Percentiles rank a stretch among this genome's conserved stretches.
phyloP scores from a whole-genome alignment of 1,140 invertebrate species.

The Drosophila seguyi region DNA sequence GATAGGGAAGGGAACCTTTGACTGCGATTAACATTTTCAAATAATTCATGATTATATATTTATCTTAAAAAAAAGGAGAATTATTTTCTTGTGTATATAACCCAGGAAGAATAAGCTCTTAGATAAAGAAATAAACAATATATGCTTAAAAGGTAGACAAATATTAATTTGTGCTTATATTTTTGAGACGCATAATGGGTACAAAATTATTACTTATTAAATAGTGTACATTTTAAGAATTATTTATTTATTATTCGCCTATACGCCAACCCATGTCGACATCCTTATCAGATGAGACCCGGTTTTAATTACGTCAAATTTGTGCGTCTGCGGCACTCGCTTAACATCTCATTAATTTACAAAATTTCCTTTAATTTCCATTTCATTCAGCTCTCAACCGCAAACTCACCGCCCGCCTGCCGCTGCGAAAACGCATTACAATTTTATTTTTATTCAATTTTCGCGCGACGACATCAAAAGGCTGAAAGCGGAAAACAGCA shows the following conservation, averaged over 20 bases:
- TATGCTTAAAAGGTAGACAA: too few relatives aligned
- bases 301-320: constrained; percentile 21
- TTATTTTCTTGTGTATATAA: background rate
- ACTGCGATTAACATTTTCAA: background rate
- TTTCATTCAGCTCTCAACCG: constrained; percentile 37
- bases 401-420: constrained; percentile 25
- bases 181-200: background rate
- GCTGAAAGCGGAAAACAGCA: constrained; percentile 30
- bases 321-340: constrained; percentile 11
- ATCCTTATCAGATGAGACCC: background rate
- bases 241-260: too few relatives aligned
- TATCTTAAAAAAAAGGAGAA: background rate
- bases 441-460: constrained; percentile 77
- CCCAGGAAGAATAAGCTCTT: too few relatives aligned
- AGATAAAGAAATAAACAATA: background rate
- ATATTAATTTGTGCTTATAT: background rate
- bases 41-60: background rate
- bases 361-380: constrained; percentile 43
- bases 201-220: background rate
- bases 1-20: too few relatives aligned
- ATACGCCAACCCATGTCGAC: background rate
- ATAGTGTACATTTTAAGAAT: background rate
- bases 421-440: constrained; percentile 44
- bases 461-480: constrained; percentile 63
- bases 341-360: constrained; percentile 50